Conservation (phyloP, 2,797 vertebrate genomes). For the Mus caroli region DNA sequence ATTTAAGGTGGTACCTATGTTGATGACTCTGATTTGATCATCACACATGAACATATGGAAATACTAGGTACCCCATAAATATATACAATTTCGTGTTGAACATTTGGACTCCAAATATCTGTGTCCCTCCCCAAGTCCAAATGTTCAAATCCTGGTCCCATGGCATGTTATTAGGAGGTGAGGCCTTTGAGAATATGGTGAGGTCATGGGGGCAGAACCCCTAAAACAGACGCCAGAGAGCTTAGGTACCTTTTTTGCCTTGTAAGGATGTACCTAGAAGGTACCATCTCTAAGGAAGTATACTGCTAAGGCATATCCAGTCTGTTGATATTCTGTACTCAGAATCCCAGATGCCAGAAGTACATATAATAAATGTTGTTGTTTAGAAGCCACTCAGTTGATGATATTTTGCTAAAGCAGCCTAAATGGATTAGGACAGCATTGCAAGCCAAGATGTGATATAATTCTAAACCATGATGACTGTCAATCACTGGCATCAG, state of each 20-base stretch:
- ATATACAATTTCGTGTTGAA: neutral
- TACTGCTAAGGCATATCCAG: no score
- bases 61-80: neutral
- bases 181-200: neutral
- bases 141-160: neutral
- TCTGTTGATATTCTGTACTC: neutral
- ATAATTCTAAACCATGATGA: neutral
- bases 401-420: neutral
- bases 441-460: neutral
- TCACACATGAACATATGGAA: neutral
- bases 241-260: neutral
- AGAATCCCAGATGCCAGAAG: neutral
- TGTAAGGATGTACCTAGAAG: no score
- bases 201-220: neutral
- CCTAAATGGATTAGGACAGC: neutral
- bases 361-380: neutral
- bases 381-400: neutral
- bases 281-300: neutral
- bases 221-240: neutral
- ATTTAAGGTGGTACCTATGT: neutral
- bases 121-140: neutral
- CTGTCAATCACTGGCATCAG: neutral
- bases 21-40: neutral
- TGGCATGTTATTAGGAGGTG: neutral
- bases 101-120: neutral